phyloP scores from a whole-genome alignment of 1,140 invertebrate species.

The Riptortus pedestris region DNA sequence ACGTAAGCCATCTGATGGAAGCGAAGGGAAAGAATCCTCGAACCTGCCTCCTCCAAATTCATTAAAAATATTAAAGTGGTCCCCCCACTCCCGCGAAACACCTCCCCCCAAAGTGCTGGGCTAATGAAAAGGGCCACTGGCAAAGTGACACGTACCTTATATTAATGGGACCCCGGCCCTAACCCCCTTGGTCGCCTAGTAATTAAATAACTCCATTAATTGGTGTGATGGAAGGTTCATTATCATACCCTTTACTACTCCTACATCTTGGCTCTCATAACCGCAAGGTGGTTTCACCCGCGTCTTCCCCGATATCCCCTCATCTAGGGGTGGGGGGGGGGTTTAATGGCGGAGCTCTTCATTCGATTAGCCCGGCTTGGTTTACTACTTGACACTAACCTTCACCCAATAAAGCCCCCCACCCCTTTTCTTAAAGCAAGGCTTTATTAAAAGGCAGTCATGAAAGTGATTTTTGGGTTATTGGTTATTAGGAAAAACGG shows the following conservation, averaged over 20 bases:
- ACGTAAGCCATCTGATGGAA: neutral
- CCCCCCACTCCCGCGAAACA: neutral
- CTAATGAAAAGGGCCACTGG: neutral
- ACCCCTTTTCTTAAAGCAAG: too few relatives aligned
- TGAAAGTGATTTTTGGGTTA: too few relatives aligned
- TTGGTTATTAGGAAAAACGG: too few relatives aligned
- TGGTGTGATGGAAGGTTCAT: slow-evolving; percentile 1
- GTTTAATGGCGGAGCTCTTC: too few relatives aligned
- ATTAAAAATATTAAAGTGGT: slow-evolving; percentile 14
- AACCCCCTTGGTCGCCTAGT: too few relatives aligned
- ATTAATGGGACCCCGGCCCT: too few relatives aligned
- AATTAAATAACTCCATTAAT: slow-evolving; percentile 16
- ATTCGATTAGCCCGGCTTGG: too few relatives aligned
- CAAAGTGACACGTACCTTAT: neutral
- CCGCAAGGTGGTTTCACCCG: neutral
- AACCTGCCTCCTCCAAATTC: neutral
- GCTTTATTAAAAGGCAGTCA: too few relatives aligned
- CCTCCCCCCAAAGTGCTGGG: neutral
- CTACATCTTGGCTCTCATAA: too few relatives aligned
- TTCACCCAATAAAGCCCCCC: too few relatives aligned
- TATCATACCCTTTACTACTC: neutral
- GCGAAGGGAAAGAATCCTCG: neutral
- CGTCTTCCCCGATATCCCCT: neutral
- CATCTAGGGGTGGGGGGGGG: neutral
- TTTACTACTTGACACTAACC: too few relatives aligned